Conservation (phyloP, 2,888 invertebrate genomes). For the Papilio demoleus region DNA sequence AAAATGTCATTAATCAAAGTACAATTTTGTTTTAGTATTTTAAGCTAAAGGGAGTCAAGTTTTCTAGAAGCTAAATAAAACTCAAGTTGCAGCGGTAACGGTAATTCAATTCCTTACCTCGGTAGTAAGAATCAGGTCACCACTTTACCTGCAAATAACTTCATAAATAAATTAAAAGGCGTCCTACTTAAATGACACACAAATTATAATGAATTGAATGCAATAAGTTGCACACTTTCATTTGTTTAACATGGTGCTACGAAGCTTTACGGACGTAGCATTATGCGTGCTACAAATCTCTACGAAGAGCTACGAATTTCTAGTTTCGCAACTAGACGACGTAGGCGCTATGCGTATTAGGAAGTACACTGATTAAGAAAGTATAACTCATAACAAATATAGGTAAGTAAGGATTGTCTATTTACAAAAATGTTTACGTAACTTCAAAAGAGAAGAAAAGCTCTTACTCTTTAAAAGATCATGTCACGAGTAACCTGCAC, state of each 20-base stretch:
- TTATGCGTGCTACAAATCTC: not conserved
- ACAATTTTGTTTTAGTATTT: not conserved
- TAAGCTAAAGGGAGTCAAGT: conserved; percentile 6
- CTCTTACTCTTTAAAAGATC: too few relatives aligned
- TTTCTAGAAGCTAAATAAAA: conserved; percentile 54
- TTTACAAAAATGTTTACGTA: too few relatives aligned
- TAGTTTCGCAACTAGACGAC: too few relatives aligned
- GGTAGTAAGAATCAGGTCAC: conserved; percentile 60
- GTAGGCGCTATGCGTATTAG: too few relatives aligned
- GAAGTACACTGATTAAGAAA: too few relatives aligned
- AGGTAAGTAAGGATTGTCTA: too few relatives aligned
- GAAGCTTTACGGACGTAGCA: too few relatives aligned
- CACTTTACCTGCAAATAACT: conserved; percentile 59
- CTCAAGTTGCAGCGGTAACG: conserved; percentile 51
- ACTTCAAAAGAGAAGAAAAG: too few relatives aligned
- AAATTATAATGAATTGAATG: conserved; percentile 49
- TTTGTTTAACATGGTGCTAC: not conserved
- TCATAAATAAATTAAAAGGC: conserved; percentile 44
- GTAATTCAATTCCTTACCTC: conserved; percentile 60
- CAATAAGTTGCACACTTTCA: conserved; percentile 27
- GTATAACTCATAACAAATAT: too few relatives aligned
- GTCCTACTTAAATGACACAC: conserved; percentile 40
- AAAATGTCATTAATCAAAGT: conserved; percentile 1
- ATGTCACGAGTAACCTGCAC: not conserved
- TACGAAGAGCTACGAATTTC: not conserved